These are phyloP conservation scores for Octopus bimaculoides DNA, from an alignment of 1,140 invertebrate species.

Conservation along the genomic window DNA sequence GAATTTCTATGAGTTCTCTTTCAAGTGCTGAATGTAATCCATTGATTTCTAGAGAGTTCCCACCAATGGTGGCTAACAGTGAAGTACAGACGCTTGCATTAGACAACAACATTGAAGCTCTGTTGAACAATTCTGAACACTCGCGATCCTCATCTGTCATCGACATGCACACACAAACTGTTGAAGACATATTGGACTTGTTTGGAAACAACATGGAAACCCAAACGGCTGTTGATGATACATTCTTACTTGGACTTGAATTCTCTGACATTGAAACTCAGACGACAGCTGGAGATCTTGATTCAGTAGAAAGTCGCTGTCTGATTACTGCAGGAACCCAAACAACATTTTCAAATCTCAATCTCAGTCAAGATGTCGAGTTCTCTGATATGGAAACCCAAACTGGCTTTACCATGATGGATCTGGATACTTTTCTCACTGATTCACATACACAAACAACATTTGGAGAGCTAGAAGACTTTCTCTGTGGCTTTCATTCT, in stretches of 20 bases:
- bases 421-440: slow-evolving; percentile 9
- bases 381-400: slow-evolving; percentile 12
- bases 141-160: background rate
- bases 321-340: background rate
- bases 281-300: background rate
- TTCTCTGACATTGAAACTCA: slow-evolving; percentile 9
- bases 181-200: slow-evolving; percentile 8
- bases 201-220: slow-evolving; percentile 7
- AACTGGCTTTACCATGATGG: background rate
- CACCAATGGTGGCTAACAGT: background rate
- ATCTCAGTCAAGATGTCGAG: background rate
- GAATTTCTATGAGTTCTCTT: background rate
- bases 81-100: slow-evolving; percentile 6
- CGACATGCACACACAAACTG: slow-evolving; percentile 8
- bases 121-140: background rate
- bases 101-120: background rate
- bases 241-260: background rate
- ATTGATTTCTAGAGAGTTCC: background rate
- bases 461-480: background rate
- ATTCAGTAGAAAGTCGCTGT: background rate
- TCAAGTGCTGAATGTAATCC: background rate
- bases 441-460: slow-evolving; percentile 9
- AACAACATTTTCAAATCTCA: background rate
- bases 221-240: slow-evolving; percentile 1
- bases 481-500: background rate